Base-by-base conservation (phyloP, 2,888 invertebrate species). In the Sisyra nigra region DNA sequence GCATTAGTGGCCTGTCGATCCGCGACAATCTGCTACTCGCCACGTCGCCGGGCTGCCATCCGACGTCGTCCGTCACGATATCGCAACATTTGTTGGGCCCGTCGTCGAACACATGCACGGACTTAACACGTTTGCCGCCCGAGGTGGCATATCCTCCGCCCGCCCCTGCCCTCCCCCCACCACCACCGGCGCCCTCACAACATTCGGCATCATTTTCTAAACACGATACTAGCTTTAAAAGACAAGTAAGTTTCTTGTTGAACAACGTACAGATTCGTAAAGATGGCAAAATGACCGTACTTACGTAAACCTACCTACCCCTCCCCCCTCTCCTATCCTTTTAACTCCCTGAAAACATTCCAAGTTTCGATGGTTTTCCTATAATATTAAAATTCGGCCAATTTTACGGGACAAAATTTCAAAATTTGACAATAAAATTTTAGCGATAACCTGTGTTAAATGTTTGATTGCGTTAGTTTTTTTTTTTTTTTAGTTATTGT, bases 181-280 rank as follows among this genome's bases (percentile, higher is more conserved):
- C 53, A 50, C 41, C 54, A 50, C 38, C 55, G 51, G 37, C 49
- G 44, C 46, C 48, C 44, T 46, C 43, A 32, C 24, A 9, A 32
- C 41, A 24, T 18, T n/a, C 43, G 31, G 43, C 41, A 13, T 71
- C 69, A 58, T 73, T 68, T 69, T 70, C 71, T 68, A 73, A 72
- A 65, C 61, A 63, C 57, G 71, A 71, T 63, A 66, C 70, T 60
- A 74, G 71, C 68, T 74, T 76, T 70, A 80, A 79, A 72, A 76
- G 80, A 67, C 81, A 81, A 81, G 81, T 81, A 81, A 81, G 81
- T 81, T 78, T 78, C 72, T 74, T 77, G 74, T 76, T 78, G 70
- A 76, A 79, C 77, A 76, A 79, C 73, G 77, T 77, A 66, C 76
- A 75, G 69, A 74, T 78, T 71, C 75, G 74, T 70, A 77, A 76